phyloP scores from a whole-genome alignment of 2,113 vertebrate genomes.

The Saccopteryx bilineata region DNA sequence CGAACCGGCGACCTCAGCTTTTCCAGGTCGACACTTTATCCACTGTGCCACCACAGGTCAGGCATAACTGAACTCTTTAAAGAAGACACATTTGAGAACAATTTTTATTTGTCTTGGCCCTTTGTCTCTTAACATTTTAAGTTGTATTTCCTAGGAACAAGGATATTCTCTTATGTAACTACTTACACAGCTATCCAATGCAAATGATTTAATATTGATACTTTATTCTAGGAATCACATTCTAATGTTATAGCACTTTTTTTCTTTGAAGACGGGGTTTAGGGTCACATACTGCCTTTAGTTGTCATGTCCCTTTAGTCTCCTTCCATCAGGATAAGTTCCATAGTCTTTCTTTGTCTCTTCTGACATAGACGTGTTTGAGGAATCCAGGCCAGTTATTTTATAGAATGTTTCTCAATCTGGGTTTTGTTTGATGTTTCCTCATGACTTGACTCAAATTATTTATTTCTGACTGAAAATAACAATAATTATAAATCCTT shows the following conservation, averaged over 20 bases:
- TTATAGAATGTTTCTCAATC: not conserved
- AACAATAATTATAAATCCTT: not conserved
- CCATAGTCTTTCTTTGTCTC: not conserved
- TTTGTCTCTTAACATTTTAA: not conserved
- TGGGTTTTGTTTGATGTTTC: not conserved
- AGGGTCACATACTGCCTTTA: not conserved
- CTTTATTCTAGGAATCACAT: not conserved
- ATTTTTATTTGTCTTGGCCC: not conserved
- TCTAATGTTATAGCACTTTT: not conserved
- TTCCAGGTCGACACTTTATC: too few relatives aligned
- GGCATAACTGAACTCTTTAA: not conserved
- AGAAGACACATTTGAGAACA: not conserved
- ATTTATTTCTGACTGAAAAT: constrained; percentile 16
- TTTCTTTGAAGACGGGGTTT: not conserved
- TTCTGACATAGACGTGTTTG: not conserved
- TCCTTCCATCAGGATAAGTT: not conserved
- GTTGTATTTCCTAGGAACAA: not conserved
- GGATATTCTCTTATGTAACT: not conserved
- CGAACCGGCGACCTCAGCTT: too few relatives aligned
- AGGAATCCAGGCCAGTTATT: not conserved
- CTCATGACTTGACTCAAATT: constrained; percentile 43
- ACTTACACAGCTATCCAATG: not conserved
- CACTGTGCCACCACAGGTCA: too few relatives aligned
- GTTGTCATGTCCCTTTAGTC: too few relatives aligned
- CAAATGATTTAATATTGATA: not conserved